These are phyloP conservation scores for Malaclemys terrapin DNA, from an alignment of 2,113 vertebrate genomes.

Conservation along the genomic window DNA sequence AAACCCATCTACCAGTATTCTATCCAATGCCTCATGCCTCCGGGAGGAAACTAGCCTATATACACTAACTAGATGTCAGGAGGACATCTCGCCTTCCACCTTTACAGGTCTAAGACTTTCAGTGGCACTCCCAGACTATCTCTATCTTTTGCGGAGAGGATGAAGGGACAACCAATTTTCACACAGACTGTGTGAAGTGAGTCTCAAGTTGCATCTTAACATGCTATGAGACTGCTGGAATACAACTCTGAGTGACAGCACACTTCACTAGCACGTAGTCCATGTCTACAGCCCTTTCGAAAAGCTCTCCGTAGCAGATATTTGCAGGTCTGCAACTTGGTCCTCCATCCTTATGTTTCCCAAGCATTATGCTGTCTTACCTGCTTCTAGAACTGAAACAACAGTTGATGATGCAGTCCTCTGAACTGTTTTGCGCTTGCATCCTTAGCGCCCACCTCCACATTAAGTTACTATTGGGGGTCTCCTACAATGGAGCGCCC, in stretches of 20 bases:
- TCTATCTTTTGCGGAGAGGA: no score
- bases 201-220: not conserved
- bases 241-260: not conserved
- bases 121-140: no score
- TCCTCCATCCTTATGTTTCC: no score
- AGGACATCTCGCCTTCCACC: not conserved
- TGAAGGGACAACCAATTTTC: no score
- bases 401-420: no score
- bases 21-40: not conserved
- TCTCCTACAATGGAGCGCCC: not conserved
- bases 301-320: not conserved
- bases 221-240: not conserved
- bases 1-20: not conserved
- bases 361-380: not conserved
- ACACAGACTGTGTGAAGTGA: not conserved
- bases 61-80: not conserved
- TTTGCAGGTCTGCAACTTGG: not conserved
- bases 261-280: not conserved
- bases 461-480: no score
- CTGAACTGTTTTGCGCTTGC: no score
- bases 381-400: not conserved
- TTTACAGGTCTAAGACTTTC: no score
- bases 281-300: not conserved
- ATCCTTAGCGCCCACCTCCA: no score
- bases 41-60: not conserved